Percentiles rank a stretch among this genome's conserved stretches.
Conservation (phyloP, 1,140 invertebrate genomes). For the Sarcophaga peregrina region DNA sequence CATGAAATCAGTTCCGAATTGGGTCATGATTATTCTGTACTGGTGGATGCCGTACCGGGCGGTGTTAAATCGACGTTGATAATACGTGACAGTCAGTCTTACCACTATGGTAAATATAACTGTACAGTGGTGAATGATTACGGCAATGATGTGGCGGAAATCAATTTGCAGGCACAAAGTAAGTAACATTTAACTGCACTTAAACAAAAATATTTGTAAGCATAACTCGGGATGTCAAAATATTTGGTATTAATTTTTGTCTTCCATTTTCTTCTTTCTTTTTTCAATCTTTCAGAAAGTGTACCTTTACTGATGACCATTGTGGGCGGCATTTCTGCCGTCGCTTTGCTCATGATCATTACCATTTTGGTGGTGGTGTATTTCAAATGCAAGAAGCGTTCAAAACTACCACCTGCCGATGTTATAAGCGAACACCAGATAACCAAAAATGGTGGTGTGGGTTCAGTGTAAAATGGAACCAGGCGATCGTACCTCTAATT, state of each 20-base stretch:
- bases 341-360: slow-evolving; percentile 58
- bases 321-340: slow-evolving; percentile 56
- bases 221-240: neutral
- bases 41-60: slow-evolving; percentile 72
- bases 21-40: slow-evolving; percentile 75
- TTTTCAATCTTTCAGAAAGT: slow-evolving; percentile 58
- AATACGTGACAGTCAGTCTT: slow-evolving; percentile 82
- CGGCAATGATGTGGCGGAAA: slow-evolving; percentile 86
- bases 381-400: slow-evolving; percentile 61
- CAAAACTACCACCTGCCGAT: slow-evolving; percentile 63
- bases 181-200: slow-evolving; percentile 67
- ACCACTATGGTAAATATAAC: slow-evolving; percentile 93
- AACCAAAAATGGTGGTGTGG: slow-evolving; percentile 59
- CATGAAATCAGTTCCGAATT: slow-evolving; percentile 78
- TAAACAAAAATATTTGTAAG: neutral
- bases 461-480: slow-evolving; percentile 68
- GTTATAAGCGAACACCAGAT: slow-evolving; percentile 65
- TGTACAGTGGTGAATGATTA: slow-evolving; percentile 93
- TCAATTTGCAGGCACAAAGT: slow-evolving; percentile 88
- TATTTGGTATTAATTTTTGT: slow-evolving; percentile 28
- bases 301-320: slow-evolving; percentile 59
- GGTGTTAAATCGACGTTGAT: slow-evolving; percentile 84
- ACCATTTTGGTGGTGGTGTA: slow-evolving; percentile 60
- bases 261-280: neutral
- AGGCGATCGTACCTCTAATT: slow-evolving; percentile 89